Evolutionary conservation across 2,888 invertebrate species (phyloP).

Genomic region (Coelinius sp.): DNA sequence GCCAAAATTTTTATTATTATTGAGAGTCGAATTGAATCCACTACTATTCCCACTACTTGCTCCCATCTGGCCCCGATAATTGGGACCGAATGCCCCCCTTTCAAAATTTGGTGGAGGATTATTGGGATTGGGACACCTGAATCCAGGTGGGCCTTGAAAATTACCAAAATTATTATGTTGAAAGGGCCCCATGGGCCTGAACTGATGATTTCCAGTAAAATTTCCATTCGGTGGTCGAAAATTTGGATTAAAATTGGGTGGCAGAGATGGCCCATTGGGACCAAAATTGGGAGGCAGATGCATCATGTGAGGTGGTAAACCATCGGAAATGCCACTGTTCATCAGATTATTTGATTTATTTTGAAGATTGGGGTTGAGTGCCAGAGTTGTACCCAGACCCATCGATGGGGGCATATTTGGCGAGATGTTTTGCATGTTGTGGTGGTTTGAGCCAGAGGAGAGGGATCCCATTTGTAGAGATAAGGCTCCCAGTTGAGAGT

Average conservation of each 20-base stretch:
- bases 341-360: slow-evolving; percentile 46
- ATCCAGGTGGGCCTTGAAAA: slow-evolving; percentile 61
- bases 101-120: slow-evolving; percentile 62
- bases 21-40: slow-evolving; percentile 42
- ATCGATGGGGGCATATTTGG: slow-evolving; percentile 60
- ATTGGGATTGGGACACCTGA: slow-evolving; percentile 59
- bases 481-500: slow-evolving; percentile 48
- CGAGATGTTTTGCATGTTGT: slow-evolving; percentile 65
- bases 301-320: slow-evolving; percentile 60
- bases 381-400: slow-evolving; percentile 55
- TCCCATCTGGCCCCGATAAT: slow-evolving; percentile 59
- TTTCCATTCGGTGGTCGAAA: slow-evolving; percentile 61
- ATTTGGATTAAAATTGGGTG: slow-evolving; percentile 57
- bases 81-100: slow-evolving; percentile 60
- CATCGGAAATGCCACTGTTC: slow-evolving; percentile 54
- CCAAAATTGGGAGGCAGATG: slow-evolving; percentile 64
- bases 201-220: slow-evolving; percentile 63
- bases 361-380: slow-evolving; percentile 51
- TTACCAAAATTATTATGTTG: slow-evolving; percentile 59
- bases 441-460: slow-evolving; percentile 56
- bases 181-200: slow-evolving; percentile 62
- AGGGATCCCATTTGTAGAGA: slow-evolving; percentile 50
- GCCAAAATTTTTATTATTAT: slow-evolving; percentile 50
- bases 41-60: slow-evolving; percentile 51
- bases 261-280: slow-evolving; percentile 61